phyloP scores from a whole-genome alignment of 1,140 invertebrate species.

The Drosophila carrolli region DNA sequence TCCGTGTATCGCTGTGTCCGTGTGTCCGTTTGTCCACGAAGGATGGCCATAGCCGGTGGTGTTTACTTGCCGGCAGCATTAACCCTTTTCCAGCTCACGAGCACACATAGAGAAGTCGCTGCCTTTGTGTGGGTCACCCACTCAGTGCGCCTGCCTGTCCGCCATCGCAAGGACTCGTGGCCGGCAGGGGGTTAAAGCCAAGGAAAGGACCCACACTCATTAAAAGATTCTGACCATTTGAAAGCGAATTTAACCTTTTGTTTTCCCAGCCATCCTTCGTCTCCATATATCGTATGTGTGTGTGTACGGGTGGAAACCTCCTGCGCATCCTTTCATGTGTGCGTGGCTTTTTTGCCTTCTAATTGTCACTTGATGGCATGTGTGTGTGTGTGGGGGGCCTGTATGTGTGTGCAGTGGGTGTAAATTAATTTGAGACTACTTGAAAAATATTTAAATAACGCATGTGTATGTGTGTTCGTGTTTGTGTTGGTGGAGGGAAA shows the following conservation, averaged over 20 bases:
- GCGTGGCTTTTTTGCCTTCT: constrained; percentile 64
- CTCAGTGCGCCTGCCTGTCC: constrained; percentile 77
- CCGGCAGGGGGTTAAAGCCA: background rate
- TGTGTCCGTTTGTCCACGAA: constrained; percentile 32
- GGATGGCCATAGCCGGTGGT: constrained; percentile 68
- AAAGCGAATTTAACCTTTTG: constrained; percentile 82
- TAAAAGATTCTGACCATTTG: constrained; percentile 80
- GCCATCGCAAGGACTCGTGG: constrained; percentile 16
- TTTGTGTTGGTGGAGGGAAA: constrained; percentile 27
- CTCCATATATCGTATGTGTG: background rate
- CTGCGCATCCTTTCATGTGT: constrained; percentile 39
- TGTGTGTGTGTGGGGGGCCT: constrained; percentile 16
- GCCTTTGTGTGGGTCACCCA: constrained; percentile 64
- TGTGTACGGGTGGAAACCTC: background rate
- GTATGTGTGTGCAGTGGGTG: constrained; percentile 57
- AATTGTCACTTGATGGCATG: constrained; percentile 68
- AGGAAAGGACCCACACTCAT: constrained; percentile 50
- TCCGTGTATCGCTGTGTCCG: constrained; percentile 16
- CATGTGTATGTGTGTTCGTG: background rate
- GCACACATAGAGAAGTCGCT: constrained; percentile 17
- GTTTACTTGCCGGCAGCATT: constrained; percentile 76
- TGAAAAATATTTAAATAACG: constrained; percentile 73
- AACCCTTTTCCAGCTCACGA: constrained; percentile 61
- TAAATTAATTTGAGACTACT: constrained; percentile 73
- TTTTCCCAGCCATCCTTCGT: constrained; percentile 41